Conservation (phyloP, 2,113 vertebrate species). For the Diadophis punctatus region DNA sequence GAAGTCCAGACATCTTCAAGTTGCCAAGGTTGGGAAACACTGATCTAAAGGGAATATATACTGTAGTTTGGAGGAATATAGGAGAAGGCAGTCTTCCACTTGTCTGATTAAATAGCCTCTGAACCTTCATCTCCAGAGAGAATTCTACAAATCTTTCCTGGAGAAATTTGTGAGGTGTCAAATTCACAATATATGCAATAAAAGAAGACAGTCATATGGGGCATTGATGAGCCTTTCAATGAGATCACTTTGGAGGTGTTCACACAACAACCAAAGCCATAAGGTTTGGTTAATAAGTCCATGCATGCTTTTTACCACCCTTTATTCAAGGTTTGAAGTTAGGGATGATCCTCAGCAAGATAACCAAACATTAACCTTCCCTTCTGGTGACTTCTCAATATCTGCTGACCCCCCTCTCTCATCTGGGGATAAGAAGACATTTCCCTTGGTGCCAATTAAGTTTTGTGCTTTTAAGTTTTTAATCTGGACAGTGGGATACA, state of each 20-base stretch:
- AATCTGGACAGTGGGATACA: neutral
- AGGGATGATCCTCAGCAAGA: neutral
- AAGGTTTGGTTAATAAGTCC: neutral
- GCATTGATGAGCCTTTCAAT: neutral
- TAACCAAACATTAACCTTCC: neutral
- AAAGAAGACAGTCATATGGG: neutral
- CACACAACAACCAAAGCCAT: neutral
- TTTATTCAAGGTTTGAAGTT: neutral
- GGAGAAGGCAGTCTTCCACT: neutral
- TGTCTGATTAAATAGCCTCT: neutral
- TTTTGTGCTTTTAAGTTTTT: neutral
- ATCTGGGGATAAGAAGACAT: neutral
- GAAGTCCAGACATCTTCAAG: too few species aligned
- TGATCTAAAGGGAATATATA: too few species aligned
- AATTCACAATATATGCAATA: neutral
- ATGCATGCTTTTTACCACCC: neutral
- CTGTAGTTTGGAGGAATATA: neutral
- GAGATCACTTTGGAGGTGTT: neutral
- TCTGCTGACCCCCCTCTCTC: neutral
- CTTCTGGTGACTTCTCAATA: neutral
- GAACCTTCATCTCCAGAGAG: neutral
- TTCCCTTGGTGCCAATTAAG: neutral
- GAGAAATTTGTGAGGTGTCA: neutral
- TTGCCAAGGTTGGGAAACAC: too few species aligned
- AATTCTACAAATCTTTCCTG: neutral